Percentiles rank a stretch among this genome's conserved stretches.
These are phyloP conservation scores for Calliopsis andreniformis DNA, from an alignment of 1,140 invertebrate species.

Conservation along the genomic window DNA sequence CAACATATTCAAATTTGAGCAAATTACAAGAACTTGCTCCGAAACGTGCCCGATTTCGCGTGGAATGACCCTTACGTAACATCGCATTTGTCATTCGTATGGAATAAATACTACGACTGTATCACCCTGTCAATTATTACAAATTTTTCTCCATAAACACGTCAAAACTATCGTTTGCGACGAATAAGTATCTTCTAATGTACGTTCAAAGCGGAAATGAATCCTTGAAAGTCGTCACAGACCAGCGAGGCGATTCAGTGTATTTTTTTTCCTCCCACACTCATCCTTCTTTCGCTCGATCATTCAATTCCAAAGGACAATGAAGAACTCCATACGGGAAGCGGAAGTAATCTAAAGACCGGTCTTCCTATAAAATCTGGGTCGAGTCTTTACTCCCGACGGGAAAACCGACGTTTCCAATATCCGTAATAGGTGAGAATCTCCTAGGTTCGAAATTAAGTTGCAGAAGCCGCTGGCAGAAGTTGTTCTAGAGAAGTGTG, in stretches of 20 bases:
- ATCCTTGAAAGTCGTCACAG: not conserved
- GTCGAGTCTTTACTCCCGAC: constrained; percentile 46
- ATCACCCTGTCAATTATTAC: too few species aligned
- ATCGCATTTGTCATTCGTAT: too few species aligned
- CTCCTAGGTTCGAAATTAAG: constrained; percentile 37
- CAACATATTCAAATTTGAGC: too few species aligned
- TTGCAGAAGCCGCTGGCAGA: not conserved
- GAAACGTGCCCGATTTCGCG: too few species aligned
- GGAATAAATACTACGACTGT: too few species aligned
- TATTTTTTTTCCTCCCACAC: constrained; percentile 36
- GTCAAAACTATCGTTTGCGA: too few species aligned
- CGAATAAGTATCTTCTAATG: not conserved
- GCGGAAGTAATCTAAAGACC: constrained; percentile 54
- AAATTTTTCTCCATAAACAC: too few species aligned
- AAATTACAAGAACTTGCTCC: too few species aligned
- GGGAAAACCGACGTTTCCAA: constrained; percentile 57
- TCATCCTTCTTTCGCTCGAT: constrained; percentile 18
- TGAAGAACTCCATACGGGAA: constrained; percentile 48
- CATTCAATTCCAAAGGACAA: constrained; percentile 61
- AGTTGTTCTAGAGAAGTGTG: too few species aligned
- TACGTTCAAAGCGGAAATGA: constrained; percentile 1
- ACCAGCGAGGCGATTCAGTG: constrained; percentile 29
- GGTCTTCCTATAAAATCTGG: constrained; percentile 62
- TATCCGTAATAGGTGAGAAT: constrained; percentile 35
- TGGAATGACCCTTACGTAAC: too few species aligned